These are phyloP conservation scores for Pristionchus maxplancki DNA, from an alignment of 2,888 invertebrate genomes.

Conservation along the genomic window DNA sequence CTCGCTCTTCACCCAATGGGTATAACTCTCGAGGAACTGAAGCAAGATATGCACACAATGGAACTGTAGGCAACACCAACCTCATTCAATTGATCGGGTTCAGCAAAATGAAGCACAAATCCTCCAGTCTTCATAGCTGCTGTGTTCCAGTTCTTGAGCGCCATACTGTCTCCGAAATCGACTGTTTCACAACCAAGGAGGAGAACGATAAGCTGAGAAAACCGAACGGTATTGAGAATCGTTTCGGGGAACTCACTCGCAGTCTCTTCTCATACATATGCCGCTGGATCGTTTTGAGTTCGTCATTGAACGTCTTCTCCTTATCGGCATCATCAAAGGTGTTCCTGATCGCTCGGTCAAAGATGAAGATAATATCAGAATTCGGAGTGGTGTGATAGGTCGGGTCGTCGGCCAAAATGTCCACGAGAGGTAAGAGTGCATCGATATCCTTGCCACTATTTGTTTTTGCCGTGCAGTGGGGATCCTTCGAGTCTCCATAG, in stretches of 20 bases:
- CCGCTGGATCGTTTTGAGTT: background rate
- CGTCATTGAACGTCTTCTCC: background rate
- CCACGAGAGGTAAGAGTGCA: background rate
- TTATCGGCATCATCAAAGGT: background rate
- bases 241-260: background rate
- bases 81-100: background rate
- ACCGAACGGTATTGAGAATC: no score
- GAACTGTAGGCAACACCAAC: no score
- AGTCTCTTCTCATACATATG: background rate
- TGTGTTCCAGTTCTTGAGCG: background rate
- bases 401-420: background rate
- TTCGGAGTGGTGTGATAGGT: background rate
- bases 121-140: background rate
- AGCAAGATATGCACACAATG: background rate
- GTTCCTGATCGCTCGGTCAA: background rate
- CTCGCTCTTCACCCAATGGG: background rate
- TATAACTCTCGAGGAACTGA: constrained; percentile 2
- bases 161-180: background rate
- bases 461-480: background rate
- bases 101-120: constrained; percentile 6
- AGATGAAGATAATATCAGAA: constrained; percentile 42
- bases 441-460: background rate
- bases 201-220: constrained; percentile 41
- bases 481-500: background rate
- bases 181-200: background rate